These are phyloP conservation scores for Grantiella picta DNA, from an alignment of 2,113 vertebrate species.

Conservation along the genomic window DNA sequence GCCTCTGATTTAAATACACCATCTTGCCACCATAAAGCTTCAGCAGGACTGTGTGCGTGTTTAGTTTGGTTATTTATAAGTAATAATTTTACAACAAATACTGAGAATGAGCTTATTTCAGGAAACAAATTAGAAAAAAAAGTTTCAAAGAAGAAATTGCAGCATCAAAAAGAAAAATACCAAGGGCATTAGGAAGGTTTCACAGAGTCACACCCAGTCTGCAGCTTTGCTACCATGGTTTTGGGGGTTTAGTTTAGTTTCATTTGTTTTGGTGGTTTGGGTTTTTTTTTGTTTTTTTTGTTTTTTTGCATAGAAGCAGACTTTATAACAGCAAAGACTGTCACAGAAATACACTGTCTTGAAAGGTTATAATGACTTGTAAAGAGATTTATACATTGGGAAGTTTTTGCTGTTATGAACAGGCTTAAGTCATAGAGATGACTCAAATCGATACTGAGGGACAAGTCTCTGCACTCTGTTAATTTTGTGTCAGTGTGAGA, in stretches of 20 bases:
- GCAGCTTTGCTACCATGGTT: neutral
- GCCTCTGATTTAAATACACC: conserved; percentile 60
- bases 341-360: neutral
- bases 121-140: neutral
- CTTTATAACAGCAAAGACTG: neutral
- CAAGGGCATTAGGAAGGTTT: neutral
- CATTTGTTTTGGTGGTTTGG: neutral
- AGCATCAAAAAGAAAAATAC: neutral
- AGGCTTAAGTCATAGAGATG: neutral
- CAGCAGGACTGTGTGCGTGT: neutral
- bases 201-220: neutral
- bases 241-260: neutral
- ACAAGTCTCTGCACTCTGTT: neutral
- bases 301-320: neutral
- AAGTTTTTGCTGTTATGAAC: neutral
- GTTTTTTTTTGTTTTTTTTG: no score
- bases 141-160: neutral
- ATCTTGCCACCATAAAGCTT: conserved; percentile 43
- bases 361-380: neutral
- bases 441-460: neutral
- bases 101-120: neutral
- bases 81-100: neutral
- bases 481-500: neutral
- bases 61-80: neutral
- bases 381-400: neutral